Percentiles rank a stretch among this genome's conserved stretches.
Conservation (phyloP, 1,140 invertebrate species). For the Drosophila sechellia region DNA sequence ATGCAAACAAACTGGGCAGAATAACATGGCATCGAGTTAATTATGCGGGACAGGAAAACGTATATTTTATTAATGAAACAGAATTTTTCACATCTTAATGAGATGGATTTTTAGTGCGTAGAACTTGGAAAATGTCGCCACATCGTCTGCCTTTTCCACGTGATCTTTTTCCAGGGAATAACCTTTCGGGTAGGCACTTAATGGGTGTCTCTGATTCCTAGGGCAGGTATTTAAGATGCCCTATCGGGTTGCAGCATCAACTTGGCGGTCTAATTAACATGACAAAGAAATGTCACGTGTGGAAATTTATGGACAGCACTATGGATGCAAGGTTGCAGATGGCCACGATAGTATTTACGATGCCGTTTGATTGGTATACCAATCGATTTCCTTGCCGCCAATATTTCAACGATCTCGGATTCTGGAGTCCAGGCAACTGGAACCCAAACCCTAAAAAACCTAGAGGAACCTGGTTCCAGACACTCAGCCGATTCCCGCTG, state of each 20-base stretch:
- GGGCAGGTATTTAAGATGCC: constrained; percentile 73
- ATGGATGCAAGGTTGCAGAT: constrained; percentile 67
- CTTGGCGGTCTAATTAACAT: constrained; percentile 83
- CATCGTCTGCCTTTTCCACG: constrained; percentile 51
- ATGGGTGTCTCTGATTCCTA: constrained; percentile 52
- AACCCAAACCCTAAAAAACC: constrained; percentile 11
- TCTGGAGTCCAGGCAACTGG: background rate
- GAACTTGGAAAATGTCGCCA: constrained; percentile 57
- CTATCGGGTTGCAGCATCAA: constrained; percentile 71
- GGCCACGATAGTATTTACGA: constrained; percentile 78
- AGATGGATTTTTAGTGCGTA: constrained; percentile 8
- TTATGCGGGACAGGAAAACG: constrained; percentile 34
- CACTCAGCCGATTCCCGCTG: constrained; percentile 65
- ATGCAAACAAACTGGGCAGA: constrained; percentile 10
- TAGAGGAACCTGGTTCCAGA: constrained; percentile 16
- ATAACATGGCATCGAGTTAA: constrained; percentile 19
- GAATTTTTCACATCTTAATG: constrained; percentile 53
- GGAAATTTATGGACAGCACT: constrained; percentile 77
- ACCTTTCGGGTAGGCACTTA: constrained; percentile 52
- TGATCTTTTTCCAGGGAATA: constrained; percentile 41
- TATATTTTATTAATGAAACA: constrained; percentile 46
- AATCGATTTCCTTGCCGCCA: constrained; percentile 65
- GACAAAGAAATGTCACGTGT: constrained; percentile 82
- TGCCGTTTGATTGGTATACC: constrained; percentile 77
- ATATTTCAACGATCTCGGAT: constrained; percentile 52